phyloP scores from a whole-genome alignment of 2,113 vertebrate species.

The Phrynosoma platyrhinos region DNA sequence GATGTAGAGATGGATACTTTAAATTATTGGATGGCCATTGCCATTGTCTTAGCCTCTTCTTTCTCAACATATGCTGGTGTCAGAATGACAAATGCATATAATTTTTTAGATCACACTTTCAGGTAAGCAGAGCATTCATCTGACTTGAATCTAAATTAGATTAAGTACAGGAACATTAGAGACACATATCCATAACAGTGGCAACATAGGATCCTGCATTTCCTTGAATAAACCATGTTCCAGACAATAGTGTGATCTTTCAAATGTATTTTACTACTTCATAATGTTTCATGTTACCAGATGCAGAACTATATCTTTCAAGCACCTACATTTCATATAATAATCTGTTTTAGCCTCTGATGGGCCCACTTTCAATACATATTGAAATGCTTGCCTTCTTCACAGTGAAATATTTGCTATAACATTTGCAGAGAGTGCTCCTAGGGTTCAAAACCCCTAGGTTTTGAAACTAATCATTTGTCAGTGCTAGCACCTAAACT shows the following conservation, averaged over 20 bases:
- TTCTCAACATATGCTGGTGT: background rate
- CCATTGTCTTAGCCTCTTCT: background rate
- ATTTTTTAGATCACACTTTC: slow-evolving; percentile 4
- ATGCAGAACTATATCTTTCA: background rate
- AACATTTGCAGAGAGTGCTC: background rate
- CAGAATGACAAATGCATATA: background rate
- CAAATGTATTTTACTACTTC: background rate
- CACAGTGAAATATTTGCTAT: background rate
- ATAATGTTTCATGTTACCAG: background rate
- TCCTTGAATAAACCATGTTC: background rate
- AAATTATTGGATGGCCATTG: background rate
- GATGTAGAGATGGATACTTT: background rate
- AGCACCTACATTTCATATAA: too few relatives aligned
- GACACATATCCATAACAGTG: background rate
- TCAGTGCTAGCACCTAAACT: too few relatives aligned
- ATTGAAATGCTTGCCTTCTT: background rate
- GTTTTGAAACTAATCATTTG: background rate
- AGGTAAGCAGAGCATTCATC: background rate
- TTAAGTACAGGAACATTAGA: background rate
- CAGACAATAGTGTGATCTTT: background rate
- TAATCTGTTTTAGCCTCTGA: background rate
- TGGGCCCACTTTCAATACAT: background rate
- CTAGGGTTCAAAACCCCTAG: background rate
- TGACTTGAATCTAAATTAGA: background rate
- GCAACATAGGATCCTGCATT: background rate